Evolutionary conservation across 35 echinoderm and acorn worm genomes (phyloP), one percentile per base, ranked within the genome.

Genomic region (Stichopus chloronotus): DNA sequence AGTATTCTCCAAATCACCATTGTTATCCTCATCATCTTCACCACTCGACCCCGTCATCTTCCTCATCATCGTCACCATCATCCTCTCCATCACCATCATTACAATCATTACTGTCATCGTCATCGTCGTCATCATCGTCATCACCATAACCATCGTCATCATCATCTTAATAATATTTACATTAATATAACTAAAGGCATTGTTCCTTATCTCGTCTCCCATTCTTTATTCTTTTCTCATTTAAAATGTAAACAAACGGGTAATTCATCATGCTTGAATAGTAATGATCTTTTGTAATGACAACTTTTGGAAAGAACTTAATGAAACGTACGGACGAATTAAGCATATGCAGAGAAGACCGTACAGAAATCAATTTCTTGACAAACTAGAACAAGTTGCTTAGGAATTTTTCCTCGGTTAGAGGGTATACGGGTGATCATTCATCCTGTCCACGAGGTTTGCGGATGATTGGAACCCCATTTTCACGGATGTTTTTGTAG

Each of bases 401-500:
- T 65, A 14, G 19, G 61, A 65, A 11, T 4, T 14, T 12, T 65
- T 65, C 19, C 61, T 65, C 80, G 55, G 52, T 83, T 43, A 43
- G 30, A 43, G 30, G 30, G 30, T 43, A 43, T 43, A 43, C 30
- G 30, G 80, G 80, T 19, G 43, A 83, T 83, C 80, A 24, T 24
- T 83, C 80, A 53, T 83, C 52, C 25, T 56, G 80, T 52, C 80
- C 43, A 56, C 80, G 52, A 56, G 8, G 55, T 83, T 20, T 83
- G 80, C 9, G 10, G 80, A 52, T 83, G 55, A 83, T 83, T 83
- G 55, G 30, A 52, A 83, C 80, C 55, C 80, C 80, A 55, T 55
- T 83, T 83, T 83, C 52, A 83, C 80, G 80, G 43, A 43, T 65
- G 11, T 65, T 65, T 65, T 83, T 55, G 7, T 83, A 83, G 53